Base-by-base conservation (phyloP, 2,888 invertebrate species). In the Megastigmus dorsalis region DNA sequence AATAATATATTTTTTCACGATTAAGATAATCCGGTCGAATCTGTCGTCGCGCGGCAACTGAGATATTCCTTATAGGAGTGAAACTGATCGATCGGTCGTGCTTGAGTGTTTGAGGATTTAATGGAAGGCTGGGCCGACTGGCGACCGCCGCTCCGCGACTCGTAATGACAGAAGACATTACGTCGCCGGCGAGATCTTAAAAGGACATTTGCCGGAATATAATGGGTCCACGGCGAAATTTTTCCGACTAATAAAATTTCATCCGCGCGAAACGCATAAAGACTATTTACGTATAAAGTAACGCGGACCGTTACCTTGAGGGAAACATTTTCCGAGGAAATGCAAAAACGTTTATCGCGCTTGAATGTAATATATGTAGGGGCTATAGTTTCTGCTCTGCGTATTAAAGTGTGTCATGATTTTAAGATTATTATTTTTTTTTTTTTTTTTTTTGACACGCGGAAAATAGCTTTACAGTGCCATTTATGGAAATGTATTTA, bases 81-180 rank as follows among this genome's bases (percentile, higher is more conserved):
- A 48, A 67, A 45, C 15, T n/a, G 57, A 67, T 67, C 67, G 67
- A 67, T 67, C 30, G 41, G 3, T 18, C n/a, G n/a, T n/a, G n/a
- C n/a, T 2, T 23, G 45, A 67, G 48, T 67, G 26, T 57, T 57
- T 36, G 57, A 57, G 26, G 67, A 67, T 67, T 67, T 67, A 57
- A 57, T 45, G 36, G 45, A 48, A 65, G 13, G 6, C 6, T 26
- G 23, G 13, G 6, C 6, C 36, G 23, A 38, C 10, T 30, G 6
- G 33, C 20, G 20, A 28, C 15, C 30, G 45, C 26, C 30, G 45
- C 18, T 43, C 13, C n/a, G 15, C n/a, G 26, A n/a, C 57, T 36
- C 41, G 41, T 55, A 69, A 60, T 41, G 69, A 69, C 41, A 52
- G 28, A 52, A 60, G 60, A 52, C 50, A 60, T 28, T 41, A 41